Evolutionary conservation across 2,113 vertebrate genomes (phyloP), one percentile per base, ranked within the genome.

Genomic region (Crypturellus undulatus): DNA sequence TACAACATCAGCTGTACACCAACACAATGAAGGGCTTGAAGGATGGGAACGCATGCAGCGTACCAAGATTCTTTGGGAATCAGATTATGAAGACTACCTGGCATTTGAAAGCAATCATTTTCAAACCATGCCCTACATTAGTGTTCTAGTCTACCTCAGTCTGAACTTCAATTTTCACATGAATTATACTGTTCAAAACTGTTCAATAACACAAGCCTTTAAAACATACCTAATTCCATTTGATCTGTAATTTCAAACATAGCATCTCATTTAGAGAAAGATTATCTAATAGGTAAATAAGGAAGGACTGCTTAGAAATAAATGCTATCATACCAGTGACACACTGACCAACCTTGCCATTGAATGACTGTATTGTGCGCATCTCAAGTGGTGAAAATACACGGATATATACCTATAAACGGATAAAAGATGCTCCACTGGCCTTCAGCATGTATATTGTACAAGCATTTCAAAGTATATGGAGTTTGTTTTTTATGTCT

Each of bases 271-370:
- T 60, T 80, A 79, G 8, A 19, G 40, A 42, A 63, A 86, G 68
- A 92, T 80, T 45, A 93, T 36, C 21, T 67, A 85, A 70, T 38
- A 65, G 3, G 30, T 72, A 93, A 94, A 76, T 49, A 87, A 80
- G 30, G 92, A 76, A 68, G 24, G 67, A 87, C 43, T 73, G 75
- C 47, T 94, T 67, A 87, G 63, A 81, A 92, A 70, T 49, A 91
- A 79, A 91, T 24, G 40, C 36, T 56, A 64, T 49, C 71, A 65
- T 32, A 43, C 7, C 64, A 87, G 65, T 79, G 12, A 89, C 60
- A 45, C 3, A 93, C 65, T 87, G 91, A 83, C 71, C 64, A 64
- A 62, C 30, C 67, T 72, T 79, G 34, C 45, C 36, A 72, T 56
- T 84, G 88, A 89, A 40, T 73, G 20, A 78, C 62, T 58, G 63